Evolutionary conservation across 1,140 invertebrate species (phyloP).

Genomic region (Philaenus spumarius): DNA sequence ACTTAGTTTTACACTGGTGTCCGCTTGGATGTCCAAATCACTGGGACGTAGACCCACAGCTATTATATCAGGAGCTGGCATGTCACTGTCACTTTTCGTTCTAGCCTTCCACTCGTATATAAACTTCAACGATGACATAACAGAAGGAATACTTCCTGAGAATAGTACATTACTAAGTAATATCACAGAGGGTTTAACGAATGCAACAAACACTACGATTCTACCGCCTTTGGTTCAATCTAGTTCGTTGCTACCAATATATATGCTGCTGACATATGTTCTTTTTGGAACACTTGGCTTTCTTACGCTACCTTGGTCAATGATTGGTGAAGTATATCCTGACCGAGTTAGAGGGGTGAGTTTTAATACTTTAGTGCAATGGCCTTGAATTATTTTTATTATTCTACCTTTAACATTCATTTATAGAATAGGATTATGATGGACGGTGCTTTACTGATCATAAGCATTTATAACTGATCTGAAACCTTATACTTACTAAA

Average conservation of each 20-base stretch:
- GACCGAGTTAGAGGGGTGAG: slow-evolving; percentile 51
- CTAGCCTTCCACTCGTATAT: slow-evolving; percentile 45
- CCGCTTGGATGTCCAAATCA: slow-evolving; percentile 47
- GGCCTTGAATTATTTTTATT: no score
- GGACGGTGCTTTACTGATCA: no score
- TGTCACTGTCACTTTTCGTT: slow-evolving; percentile 50
- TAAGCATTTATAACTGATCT: no score
- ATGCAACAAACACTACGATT: background rate
- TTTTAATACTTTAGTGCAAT: no score
- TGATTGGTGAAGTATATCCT: slow-evolving; percentile 69
- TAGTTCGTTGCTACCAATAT: slow-evolving; percentile 40
- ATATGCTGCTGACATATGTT: slow-evolving; percentile 50
- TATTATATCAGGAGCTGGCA: slow-evolving; percentile 51
- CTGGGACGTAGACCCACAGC: slow-evolving; percentile 49
- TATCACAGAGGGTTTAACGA: background rate
- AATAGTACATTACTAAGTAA: slow-evolving; percentile 7
- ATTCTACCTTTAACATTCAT: no score
- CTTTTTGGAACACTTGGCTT: slow-evolving; percentile 55
- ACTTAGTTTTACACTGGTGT: slow-evolving; percentile 45
- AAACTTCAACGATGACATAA: background rate
- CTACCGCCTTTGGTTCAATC: background rate
- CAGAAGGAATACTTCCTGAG: background rate
- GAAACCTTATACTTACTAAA: no score
- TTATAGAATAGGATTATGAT: no score
- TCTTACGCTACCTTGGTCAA: slow-evolving; percentile 60